Base-by-base conservation (phyloP, 1,140 invertebrate species). In the Panagrolaimus sp. region DNA sequence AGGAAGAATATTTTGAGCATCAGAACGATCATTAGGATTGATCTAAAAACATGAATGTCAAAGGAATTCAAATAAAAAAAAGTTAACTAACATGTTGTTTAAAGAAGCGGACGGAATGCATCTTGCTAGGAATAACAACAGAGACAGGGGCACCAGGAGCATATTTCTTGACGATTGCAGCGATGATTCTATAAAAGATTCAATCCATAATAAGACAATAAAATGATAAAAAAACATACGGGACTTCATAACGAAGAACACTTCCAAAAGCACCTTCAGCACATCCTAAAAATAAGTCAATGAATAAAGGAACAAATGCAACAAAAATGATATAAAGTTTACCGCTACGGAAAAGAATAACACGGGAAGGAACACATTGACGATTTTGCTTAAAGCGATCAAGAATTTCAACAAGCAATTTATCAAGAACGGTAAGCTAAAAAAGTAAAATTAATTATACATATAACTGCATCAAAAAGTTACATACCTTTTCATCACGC, bases 61-160 rank as follows among this genome's bases (percentile, higher is more conserved):
- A n/a, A n/a, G n/a, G n/a, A n/a, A n/a, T n/a, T n/a, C n/a, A n/a
- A n/a, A n/a, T n/a, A n/a, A n/a, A n/a, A n/a, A n/a, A n/a, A n/a
- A 26, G 32, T 15, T 21, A 24, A 6, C 1, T 44, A 8, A 71
- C 73, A 43, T 75, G 21, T 32, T 24, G 21, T 9, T 55, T 28
- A 32, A 76, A 71, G 46, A 75, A 77, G 38, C 74, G 74, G 24
- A 75, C 46, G 43, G 67, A 77, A 21, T 75, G 74, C 9, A 71
- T 17, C 55, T 76, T 76, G 43, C 77, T 77, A 15, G 43, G 43
- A 7, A 71, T 74, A 38, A 75, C 68, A n/a, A 75, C 38, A 17
- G 74, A 77, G 15, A 75, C n/a, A 9, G 15, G 17, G 1, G 70
- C 71, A 9, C 26, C 15, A 14, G 67, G 70, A 24, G 45, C 63